These are phyloP conservation scores for Dryocosmus kuriphilus DNA, from an alignment of 2,888 invertebrate genomes.

Conservation along the genomic window DNA sequence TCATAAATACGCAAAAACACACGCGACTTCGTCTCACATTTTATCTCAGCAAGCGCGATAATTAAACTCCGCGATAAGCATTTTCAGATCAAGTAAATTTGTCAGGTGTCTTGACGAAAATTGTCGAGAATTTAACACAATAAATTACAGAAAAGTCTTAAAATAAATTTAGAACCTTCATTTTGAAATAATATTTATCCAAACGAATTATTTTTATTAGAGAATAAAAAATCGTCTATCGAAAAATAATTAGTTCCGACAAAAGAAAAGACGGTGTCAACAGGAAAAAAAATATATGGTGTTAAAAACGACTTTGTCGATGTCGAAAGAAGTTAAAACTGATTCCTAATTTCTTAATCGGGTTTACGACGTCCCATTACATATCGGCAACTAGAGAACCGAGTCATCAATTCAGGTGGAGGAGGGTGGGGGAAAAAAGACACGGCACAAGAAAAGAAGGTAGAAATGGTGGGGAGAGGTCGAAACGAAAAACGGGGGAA, in stretches of 20 bases:
- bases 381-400: slow-evolving; percentile 11
- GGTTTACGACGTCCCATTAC: slow-evolving; percentile 38
- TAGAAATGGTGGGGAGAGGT: slow-evolving; percentile 56
- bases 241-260: not conserved
- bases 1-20: slow-evolving; percentile 59
- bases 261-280: not conserved
- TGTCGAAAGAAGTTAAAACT: slow-evolving; percentile 9
- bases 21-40: slow-evolving; percentile 53
- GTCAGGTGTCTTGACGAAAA: slow-evolving; percentile 6
- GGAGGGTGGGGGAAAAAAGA: slow-evolving; percentile 47
- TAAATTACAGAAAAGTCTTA: slow-evolving; percentile 2
- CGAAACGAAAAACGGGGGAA: slow-evolving; percentile 57
- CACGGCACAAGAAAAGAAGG: slow-evolving; percentile 54
- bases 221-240: not conserved
- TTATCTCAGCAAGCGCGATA: slow-evolving; percentile 52
- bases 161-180: not conserved
- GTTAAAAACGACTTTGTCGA: slow-evolving; percentile 29
- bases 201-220: no score
- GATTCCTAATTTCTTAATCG: slow-evolving; percentile 33
- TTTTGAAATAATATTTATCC: no score
- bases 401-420: slow-evolving; percentile 15
- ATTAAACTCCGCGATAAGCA: slow-evolving; percentile 60
- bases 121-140: slow-evolving; percentile 20
- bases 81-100: slow-evolving; percentile 39
- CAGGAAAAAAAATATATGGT: not conserved